Conservation (phyloP, 2,797 vertebrate genomes). For the Holocentrus rufus region DNA sequence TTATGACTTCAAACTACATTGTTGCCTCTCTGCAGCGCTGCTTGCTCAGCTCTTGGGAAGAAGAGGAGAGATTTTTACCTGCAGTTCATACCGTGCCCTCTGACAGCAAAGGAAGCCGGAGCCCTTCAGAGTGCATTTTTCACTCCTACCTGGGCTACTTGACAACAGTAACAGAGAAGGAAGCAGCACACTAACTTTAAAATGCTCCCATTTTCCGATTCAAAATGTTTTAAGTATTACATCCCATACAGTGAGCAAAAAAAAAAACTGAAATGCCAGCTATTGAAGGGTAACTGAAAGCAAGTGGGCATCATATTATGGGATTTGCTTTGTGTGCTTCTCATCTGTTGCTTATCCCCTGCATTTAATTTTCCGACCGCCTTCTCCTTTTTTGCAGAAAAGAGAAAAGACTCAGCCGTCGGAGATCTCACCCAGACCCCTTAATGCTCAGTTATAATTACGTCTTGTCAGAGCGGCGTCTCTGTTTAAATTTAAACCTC, state of each 20-base stretch:
- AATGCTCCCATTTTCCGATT: background rate
- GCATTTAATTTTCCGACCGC: background rate
- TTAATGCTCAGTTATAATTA: background rate
- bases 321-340: slow-evolving; percentile 13
- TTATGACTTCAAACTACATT: background rate
- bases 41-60: slow-evolving; percentile 1
- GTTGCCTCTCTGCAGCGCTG: slow-evolving; percentile 9
- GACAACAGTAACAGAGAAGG: background rate
- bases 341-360: slow-evolving; percentile 2
- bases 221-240: slow-evolving; percentile 1
- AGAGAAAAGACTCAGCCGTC: background rate
- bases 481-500: background rate
- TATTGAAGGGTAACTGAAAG: slow-evolving; percentile 9
- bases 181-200: slow-evolving; percentile 1
- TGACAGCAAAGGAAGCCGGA: background rate
- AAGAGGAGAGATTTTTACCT: background rate
- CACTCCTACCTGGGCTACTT: background rate
- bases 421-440: slow-evolving; percentile 6
- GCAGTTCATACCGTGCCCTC: background rate
- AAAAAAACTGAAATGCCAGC: background rate
- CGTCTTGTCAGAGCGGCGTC: background rate
- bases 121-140: background rate
- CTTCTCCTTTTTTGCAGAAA: slow-evolving; percentile 1
- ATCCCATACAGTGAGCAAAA: slow-evolving; percentile 3
- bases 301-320: slow-evolving; percentile 6